A percentile compares a stretch with the other conserved stretches of the same genome.
Conservation (phyloP, 2,797 vertebrate species). For the Gallinago stenura region DNA sequence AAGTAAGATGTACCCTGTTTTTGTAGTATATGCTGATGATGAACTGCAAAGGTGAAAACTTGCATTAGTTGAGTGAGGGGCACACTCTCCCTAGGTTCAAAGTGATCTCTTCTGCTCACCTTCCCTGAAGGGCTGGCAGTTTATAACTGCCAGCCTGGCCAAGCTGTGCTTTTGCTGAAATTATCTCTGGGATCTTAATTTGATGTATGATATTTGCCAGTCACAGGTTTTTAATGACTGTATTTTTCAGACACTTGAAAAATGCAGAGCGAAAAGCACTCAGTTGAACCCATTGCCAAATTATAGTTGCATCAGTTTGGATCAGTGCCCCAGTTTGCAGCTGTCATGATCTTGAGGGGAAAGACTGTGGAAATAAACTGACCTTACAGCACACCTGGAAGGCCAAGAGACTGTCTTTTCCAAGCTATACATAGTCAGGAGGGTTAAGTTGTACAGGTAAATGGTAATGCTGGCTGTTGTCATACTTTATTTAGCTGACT, state of each 20-base stretch:
- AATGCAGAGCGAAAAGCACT: neutral
- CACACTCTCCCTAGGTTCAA: neutral
- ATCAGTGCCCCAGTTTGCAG: neutral
- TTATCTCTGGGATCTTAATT: neutral
- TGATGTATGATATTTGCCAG: neutral
- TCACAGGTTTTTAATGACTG: neutral
- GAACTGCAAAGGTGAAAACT: neutral
- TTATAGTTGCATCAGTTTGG: neutral
- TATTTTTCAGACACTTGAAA: conserved; percentile 25
- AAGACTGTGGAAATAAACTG: neutral
- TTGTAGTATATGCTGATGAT: neutral
- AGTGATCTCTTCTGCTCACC: neutral
- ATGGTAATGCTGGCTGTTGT: neutral
- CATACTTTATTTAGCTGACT: conserved; percentile 7
- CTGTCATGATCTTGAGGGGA: neutral
- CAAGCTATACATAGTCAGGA: neutral
- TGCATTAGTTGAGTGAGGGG: neutral
- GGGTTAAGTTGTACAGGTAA: conserved; percentile 1
- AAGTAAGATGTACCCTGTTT: neutral
- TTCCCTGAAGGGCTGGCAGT: neutral
- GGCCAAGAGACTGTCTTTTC: neutral
- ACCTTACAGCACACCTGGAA: conserved; percentile 33
- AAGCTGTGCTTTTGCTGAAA: neutral
- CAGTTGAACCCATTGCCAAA: neutral
- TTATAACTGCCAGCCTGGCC: neutral